A percentile compares a stretch with the other conserved stretches of the same genome.
Conservation (phyloP, 53 echinoderm and acorn worm species). For the Luidia sarsii region DNA sequence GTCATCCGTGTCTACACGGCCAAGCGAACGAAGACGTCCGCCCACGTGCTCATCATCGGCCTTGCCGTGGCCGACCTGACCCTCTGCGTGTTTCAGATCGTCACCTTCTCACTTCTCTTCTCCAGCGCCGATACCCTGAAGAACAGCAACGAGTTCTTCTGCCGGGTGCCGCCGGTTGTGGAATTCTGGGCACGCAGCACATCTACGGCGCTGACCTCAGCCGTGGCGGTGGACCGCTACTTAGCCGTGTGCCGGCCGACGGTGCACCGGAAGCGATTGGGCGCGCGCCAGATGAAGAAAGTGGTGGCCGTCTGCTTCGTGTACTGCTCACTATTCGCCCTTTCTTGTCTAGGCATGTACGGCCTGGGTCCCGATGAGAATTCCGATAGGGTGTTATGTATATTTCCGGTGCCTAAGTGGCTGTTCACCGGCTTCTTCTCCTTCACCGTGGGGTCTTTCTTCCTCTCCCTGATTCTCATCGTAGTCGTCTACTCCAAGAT, state of each 20-base stretch:
- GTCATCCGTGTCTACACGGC: conserved; percentile 6
- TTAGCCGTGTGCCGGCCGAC: conserved; percentile 20
- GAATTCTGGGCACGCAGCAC: background rate
- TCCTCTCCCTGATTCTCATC: background rate
- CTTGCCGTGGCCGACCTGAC: conserved; percentile 12
- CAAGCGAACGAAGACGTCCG: conserved; percentile 4
- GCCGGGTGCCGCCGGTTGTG: background rate
- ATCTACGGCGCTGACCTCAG: conserved; percentile 5
- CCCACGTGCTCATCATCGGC: conserved; percentile 32
- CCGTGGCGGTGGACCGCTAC: conserved; percentile 30
- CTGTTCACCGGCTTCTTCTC: background rate
- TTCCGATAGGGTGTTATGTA: background rate
- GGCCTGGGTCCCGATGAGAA: background rate
- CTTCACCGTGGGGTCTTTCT: background rate
- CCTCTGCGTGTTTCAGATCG: conserved; percentile 4
- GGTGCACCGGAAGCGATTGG: background rate
- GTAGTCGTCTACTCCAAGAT: background rate
- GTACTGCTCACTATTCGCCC: background rate
- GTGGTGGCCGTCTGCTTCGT: background rate
- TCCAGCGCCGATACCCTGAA: background rate
- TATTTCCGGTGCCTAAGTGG: background rate
- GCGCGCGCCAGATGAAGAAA: background rate
- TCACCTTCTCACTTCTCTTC: background rate
- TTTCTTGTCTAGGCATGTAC: background rate
- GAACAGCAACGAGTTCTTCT: conserved; percentile 11